Evolutionary conservation across 2,797 vertebrate species (phyloP).

Genomic region (Anguilla megastoma): DNA sequence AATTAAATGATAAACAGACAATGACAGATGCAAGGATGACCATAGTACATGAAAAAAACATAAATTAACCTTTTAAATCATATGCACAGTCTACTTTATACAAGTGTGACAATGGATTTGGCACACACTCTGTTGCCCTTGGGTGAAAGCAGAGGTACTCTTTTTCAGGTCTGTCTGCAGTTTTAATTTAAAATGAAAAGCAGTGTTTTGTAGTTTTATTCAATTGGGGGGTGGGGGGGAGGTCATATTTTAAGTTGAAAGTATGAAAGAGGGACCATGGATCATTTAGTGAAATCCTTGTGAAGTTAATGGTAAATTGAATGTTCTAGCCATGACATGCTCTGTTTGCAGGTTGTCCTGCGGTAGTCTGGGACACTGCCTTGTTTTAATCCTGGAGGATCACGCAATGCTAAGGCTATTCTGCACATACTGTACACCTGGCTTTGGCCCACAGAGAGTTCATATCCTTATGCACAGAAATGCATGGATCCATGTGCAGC

Average conservation of each 20-base stretch:
- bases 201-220: background rate
- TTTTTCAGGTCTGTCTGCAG: background rate
- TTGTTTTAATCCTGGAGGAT: background rate
- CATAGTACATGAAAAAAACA: background rate
- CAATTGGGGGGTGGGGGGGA: background rate
- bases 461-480: background rate
- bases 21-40: background rate
- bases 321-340: background rate
- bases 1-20: conserved; percentile 8
- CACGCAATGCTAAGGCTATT: background rate
- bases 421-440: background rate
- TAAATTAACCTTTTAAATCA: conserved; percentile 22
- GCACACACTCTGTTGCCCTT: background rate
- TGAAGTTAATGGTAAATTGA: background rate
- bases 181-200: background rate
- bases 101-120: conserved; percentile 2
- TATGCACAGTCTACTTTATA: background rate
- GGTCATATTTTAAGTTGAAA: background rate
- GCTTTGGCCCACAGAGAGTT: background rate
- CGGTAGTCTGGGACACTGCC: background rate
- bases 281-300: background rate
- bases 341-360: background rate
- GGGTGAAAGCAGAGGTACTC: background rate
- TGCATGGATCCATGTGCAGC: background rate
- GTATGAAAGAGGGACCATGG: background rate